phyloP scores from a whole-genome alignment of 2,888 invertebrate species.

The Cephus rjabovi region DNA sequence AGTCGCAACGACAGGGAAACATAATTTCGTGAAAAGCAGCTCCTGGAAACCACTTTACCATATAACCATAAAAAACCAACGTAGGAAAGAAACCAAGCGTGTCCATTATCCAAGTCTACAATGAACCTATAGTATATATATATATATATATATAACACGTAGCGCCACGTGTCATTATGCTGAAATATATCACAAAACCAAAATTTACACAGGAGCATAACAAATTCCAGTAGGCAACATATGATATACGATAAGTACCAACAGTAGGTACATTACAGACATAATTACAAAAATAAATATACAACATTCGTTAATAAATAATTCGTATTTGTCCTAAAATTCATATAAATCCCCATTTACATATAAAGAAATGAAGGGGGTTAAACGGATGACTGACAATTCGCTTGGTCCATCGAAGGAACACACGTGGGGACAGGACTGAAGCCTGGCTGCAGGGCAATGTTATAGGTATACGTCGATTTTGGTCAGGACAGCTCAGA shows the following conservation, averaged over 20 bases:
- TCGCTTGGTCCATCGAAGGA: neutral
- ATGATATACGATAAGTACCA: neutral
- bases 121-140: too few species aligned
- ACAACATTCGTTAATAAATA: neutral
- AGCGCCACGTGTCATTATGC: neutral
- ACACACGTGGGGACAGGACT: neutral
- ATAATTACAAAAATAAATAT: neutral
- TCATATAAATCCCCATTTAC: neutral
- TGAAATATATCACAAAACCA: neutral
- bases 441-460: neutral
- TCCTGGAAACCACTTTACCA: neutral
- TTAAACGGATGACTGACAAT: neutral
- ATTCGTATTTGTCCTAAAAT: neutral
- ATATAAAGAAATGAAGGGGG: neutral
- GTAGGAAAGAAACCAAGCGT: too few species aligned
- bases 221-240: neutral
- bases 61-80: neutral
- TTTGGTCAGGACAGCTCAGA: neutral
- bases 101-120: too few species aligned
- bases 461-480: neutral
- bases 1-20: neutral
- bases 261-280: neutral
- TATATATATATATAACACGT: too few species aligned
- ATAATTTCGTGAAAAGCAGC: neutral
- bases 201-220: neutral